phyloP scores from a whole-genome alignment of 53 echinoderm and acorn worm genomes.

The Stichopus horrens region DNA sequence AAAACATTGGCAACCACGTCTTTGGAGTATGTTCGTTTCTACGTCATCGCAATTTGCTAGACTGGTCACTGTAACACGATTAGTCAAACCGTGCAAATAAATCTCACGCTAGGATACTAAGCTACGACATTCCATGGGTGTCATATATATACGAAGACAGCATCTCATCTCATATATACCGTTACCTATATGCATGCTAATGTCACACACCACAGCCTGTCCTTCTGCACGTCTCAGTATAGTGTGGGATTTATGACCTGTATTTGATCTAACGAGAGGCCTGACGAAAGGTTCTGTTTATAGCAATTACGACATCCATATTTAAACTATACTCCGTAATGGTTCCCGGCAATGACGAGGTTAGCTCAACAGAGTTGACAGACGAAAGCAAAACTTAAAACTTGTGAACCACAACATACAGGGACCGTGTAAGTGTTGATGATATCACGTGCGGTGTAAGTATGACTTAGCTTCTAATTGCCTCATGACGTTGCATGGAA shows the following conservation, averaged over 20 bases:
- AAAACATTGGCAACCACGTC: no score
- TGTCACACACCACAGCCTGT: conserved; percentile 9
- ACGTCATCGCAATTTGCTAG: conserved; percentile 1
- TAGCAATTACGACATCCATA: conserved; percentile 18
- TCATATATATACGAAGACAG: neutral
- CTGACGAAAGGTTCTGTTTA: conserved; percentile 36
- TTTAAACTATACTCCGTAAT: neutral
- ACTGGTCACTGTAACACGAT: conserved; percentile 1
- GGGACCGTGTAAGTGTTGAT: no score
- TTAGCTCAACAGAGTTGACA: neutral
- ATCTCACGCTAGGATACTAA: conserved; percentile 27
- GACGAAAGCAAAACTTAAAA: neutral
- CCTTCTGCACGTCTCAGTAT: neutral
- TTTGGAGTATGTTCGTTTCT: no score
- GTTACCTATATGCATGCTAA: neutral
- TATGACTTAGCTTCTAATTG: no score
- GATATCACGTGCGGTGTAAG: no score
- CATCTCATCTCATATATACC: neutral
- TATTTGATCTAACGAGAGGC: conserved; percentile 35
- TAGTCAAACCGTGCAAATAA: neutral
- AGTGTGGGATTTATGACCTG: conserved; percentile 23
- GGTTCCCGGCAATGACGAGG: neutral
- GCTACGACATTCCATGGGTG: conserved; percentile 26
- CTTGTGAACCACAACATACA: no score
- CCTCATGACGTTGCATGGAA: no score